These are phyloP conservation scores for Anguilla megastoma DNA, from an alignment of 2,797 vertebrate species.

Conservation along the genomic window DNA sequence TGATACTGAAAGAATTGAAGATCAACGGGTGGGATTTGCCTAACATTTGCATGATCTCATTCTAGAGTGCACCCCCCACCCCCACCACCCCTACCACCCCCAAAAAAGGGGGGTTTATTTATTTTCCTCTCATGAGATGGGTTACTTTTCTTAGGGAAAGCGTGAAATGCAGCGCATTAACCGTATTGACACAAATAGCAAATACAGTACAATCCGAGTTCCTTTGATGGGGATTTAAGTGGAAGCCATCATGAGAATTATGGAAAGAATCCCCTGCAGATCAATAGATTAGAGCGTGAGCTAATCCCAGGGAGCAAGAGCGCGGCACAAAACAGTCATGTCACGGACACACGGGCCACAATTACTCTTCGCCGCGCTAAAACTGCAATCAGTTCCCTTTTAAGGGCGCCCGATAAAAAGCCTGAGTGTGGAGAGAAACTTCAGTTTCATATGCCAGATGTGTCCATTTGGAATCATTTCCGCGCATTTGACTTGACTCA, in stretches of 20 bases:
- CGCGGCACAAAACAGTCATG: conserved; percentile 52
- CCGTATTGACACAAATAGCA: conserved; percentile 71
- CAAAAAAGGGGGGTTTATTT: conserved; percentile 50
- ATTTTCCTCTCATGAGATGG: conserved; percentile 45
- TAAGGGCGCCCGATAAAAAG: conserved; percentile 56
- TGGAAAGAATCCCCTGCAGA: conserved; percentile 63
- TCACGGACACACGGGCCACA: conserved; percentile 47
- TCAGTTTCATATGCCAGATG: conserved; percentile 41
- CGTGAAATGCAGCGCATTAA: conserved; percentile 68
- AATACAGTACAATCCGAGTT: conserved; percentile 48
- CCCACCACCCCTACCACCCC: conserved; percentile 38
- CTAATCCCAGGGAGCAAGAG: conserved; percentile 60
- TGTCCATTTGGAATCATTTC: conserved; percentile 26
- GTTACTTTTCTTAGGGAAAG: conserved; percentile 52
- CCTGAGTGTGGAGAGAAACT: conserved; percentile 24
- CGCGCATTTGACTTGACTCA: neutral
- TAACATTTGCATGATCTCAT: conserved; percentile 60
- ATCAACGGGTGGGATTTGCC: conserved; percentile 59
- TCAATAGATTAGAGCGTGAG: conserved; percentile 68
- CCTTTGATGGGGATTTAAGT: conserved; percentile 73
- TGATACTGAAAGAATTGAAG: conserved; percentile 46
- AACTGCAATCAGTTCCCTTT: conserved; percentile 55
- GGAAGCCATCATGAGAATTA: conserved; percentile 67
- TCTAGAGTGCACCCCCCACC: conserved; percentile 36
- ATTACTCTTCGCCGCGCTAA: conserved; percentile 49